Base-by-base conservation (phyloP, 2,113 vertebrate species). In the Candoia aspera region DNA sequence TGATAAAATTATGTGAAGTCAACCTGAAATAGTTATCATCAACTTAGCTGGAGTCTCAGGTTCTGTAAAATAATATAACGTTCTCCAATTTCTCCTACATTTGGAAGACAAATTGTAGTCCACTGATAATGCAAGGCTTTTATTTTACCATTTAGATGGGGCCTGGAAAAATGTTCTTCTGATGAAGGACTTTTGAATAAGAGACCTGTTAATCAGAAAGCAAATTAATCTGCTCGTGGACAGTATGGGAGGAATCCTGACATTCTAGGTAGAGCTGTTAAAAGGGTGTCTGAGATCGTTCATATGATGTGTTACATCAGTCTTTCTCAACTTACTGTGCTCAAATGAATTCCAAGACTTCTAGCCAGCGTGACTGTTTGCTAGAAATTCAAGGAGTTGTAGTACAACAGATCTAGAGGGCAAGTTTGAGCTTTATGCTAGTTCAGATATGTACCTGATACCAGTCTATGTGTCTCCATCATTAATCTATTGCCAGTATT, bases 1-100 rank as follows among this genome's bases (percentile, higher is more conserved):
- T 84, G 91, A 88, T 60, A 84, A 88, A 92, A 88, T 88, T 58
- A 60, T 92, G 64, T 33, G 42, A 59, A 49, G 3, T 92, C 53
- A 88, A 33, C 57, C 55, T 83, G 64, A 84, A 33, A 33, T 59
- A 83, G 26, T 88, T 88, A 92, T 88, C 84, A 85, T 85, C 86
- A 49, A 19, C 11, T 24, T 88, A 55, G 54, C 86, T 64, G 49
- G 64, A 91, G 17, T 46, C 33, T 83, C 37, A 13, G 19, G 58
- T 83, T 73, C 26, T 83, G 55, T 59, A 87, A 57, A 73, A 86
- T 42, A 42, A 87, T 29, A 17, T 49, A 88, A 59, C 12, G 13
- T 58, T 58, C 53, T 58, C 54, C 57, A 1, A n/a, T 58, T 15
- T 49, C 26, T 46, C 4, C 33, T 88, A 26, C 24, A 84, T n/a